Base-by-base conservation (phyloP, 2,888 invertebrate genomes). In the Hartigia nigra region DNA sequence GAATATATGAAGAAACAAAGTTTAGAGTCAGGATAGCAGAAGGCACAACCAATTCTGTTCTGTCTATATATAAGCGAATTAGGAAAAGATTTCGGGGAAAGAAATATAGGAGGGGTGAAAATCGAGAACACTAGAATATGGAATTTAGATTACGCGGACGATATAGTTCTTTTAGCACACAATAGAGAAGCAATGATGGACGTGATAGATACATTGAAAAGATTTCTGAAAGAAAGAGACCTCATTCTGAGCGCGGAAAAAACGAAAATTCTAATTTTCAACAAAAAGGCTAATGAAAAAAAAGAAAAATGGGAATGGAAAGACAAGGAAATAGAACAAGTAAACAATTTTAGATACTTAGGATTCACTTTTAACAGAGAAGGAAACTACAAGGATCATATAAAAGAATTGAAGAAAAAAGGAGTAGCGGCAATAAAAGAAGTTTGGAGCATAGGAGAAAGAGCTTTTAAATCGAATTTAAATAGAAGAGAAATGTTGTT, bases 231-330 rank as follows among this genome's bases (percentile, higher is more conserved):
- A n/a, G 74, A 78, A 31, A 75, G 74, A 36, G 74, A 76, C 0
- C 34, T 82, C 36, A 76, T 78, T 23, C 14, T 80, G 12, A 82
- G 77, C 55, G 75, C 75, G n/a, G 77, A 79, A 37, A 82, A 82
- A 76, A 81, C 77, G 1, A 81, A 82, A 39, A 31, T 80, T 14
- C n/a, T 80, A n/a, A 78, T 78, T 12, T 78, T 82, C 32, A 69
- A 75, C 12, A 69, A 70, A 34, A 37, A 70, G 37, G 37, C 12
- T 31, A 77, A 70, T n/a, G 69, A 75, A 32, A 69, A 69, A 55
- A 39, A 23, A 34, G 77, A 78, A 76, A 75, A 70, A n/a, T 82
- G 78, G 80, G 31, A 3, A 31, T 82, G 77, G 77, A 36, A 75
- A 74, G 35, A 69, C 31, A 31, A 72, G 35, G 35, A 37, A 12